phyloP scores from a whole-genome alignment of 2,888 invertebrate genomes.

The Lochmaea capreae region DNA sequence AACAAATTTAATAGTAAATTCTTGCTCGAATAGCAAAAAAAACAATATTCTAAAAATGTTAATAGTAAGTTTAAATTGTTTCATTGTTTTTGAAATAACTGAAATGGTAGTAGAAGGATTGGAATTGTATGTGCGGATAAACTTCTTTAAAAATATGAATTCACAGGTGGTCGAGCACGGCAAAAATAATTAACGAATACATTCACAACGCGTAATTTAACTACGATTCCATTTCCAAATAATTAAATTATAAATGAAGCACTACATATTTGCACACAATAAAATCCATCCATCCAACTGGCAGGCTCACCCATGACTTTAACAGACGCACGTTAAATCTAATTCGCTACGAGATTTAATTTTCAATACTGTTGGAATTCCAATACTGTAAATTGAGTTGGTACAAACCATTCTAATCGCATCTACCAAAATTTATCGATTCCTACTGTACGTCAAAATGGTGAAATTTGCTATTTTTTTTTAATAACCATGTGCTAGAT shows the following conservation, averaged over 20 bases:
- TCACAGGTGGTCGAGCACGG: too few relatives aligned
- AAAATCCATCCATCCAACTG: conserved; percentile 5
- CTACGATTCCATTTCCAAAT: not conserved
- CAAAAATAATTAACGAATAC: too few relatives aligned
- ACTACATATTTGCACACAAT: conserved; percentile 1
- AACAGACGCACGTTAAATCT: not conserved
- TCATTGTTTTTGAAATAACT: too few relatives aligned
- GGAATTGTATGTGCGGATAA: too few relatives aligned
- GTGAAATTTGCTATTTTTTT: conserved; percentile 6
- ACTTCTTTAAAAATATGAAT: too few relatives aligned
- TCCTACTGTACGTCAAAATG: not conserved
- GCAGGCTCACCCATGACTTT: conserved; percentile 6
- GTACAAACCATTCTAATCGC: not conserved
- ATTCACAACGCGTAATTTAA: not conserved
- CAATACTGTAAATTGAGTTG: not conserved
- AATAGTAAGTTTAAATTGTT: too few relatives aligned
- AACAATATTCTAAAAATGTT: too few relatives aligned
- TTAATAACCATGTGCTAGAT: not conserved
- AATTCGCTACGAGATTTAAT: conserved; percentile 13
- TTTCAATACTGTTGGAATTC: conserved; percentile 1
- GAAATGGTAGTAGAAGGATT: too few relatives aligned
- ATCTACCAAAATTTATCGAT: not conserved
- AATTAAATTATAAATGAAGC: conserved; percentile 4
- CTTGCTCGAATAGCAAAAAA: too few relatives aligned
- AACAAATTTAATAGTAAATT: too few relatives aligned